Percentiles rank a stretch among this genome's conserved stretches.
Conservation (phyloP, 2,113 vertebrate species). For the Atlantisia rogersi region DNA sequence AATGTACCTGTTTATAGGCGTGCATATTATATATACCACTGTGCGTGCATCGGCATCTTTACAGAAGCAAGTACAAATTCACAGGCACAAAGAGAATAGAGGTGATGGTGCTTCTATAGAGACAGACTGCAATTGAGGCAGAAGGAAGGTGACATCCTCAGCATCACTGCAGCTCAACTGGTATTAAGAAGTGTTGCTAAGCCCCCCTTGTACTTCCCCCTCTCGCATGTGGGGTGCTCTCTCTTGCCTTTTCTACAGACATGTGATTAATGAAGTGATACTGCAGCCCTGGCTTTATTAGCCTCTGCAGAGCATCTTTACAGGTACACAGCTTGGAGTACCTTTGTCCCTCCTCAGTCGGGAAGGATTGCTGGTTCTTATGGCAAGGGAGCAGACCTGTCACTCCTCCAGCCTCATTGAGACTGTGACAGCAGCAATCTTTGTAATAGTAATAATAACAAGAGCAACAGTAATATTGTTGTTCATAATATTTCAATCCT, state of each 20-base stretch:
- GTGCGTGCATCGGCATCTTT: not conserved
- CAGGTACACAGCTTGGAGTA: not conserved
- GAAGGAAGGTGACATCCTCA: not conserved
- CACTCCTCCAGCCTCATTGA: not conserved
- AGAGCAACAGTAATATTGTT: not conserved
- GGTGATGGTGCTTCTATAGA: no score
- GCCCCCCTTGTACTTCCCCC: not conserved
- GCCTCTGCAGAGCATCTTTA: not conserved
- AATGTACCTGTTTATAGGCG: not conserved
- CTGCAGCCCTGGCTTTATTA: not conserved
- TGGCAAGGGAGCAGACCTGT: no score
- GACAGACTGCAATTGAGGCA: not conserved
- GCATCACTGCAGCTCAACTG: not conserved
- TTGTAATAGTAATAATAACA: not conserved
- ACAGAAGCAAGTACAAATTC: not conserved
- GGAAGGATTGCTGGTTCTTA: not conserved
- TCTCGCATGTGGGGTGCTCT: not conserved
- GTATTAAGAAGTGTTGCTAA: not conserved
- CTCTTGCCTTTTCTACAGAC: not conserved
- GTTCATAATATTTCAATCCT: not conserved
- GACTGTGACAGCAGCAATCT: not conserved
- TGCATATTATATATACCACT: not conserved
- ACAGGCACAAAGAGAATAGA: not conserved
- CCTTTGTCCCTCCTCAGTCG: accelerated
- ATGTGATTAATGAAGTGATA: not conserved